Evolutionary conservation across 92 coral and sea anemone genomes (phyloP).

Genomic region (Phenganax stokvisi): DNA sequence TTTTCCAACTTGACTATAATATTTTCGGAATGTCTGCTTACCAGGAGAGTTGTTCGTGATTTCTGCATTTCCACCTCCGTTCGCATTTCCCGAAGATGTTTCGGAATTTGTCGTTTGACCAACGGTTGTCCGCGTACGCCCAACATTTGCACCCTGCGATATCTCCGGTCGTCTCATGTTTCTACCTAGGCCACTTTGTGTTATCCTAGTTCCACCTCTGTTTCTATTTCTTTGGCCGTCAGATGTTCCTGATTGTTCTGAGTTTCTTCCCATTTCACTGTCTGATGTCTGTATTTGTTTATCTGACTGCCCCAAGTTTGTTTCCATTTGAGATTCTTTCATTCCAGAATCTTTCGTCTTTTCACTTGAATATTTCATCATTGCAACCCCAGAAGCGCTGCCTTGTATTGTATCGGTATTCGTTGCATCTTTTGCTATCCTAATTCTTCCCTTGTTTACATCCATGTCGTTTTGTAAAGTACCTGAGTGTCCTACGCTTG

Average conservation of each 20-base stretch:
- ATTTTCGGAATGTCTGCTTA: background rate
- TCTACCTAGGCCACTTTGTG: too few relatives aligned
- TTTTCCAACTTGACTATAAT: background rate
- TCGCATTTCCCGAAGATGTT: background rate
- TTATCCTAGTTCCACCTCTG: too few relatives aligned
- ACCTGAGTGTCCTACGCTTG: conserved; percentile 1
- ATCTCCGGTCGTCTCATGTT: too few relatives aligned
- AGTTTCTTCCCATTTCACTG: too few relatives aligned
- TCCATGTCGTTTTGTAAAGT: background rate
- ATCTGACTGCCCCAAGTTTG: background rate
- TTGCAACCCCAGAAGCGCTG: too few relatives aligned
- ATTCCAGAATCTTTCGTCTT: too few relatives aligned
- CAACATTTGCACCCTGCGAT: too few relatives aligned
- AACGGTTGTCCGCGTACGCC: background rate
- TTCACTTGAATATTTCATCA: too few relatives aligned
- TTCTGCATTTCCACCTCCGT: conserved; percentile 10
- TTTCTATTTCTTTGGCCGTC: too few relatives aligned
- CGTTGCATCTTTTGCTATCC: background rate
- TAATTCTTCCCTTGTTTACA: background rate
- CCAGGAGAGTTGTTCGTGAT: background rate
- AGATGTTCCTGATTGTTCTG: background rate
- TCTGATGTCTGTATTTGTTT: background rate
- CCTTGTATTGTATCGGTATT: too few relatives aligned
- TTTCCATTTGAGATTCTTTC: too few relatives aligned
- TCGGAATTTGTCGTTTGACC: background rate